Base-by-base conservation (phyloP, 2,797 vertebrate species). In the Babyrousa celebensis region DNA sequence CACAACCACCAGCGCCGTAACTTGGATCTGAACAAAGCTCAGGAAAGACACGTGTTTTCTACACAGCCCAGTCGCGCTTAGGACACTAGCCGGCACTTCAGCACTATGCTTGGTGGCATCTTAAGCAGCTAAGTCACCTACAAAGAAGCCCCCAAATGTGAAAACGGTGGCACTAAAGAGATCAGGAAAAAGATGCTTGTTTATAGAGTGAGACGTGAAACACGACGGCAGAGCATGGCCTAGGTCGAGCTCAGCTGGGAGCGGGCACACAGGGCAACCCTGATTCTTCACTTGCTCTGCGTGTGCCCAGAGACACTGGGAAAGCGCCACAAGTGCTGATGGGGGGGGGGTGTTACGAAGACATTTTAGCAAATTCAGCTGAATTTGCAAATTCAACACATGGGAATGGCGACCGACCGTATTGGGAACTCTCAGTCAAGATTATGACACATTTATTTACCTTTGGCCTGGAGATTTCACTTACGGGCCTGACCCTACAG, bases 271-370 rank as follows among this genome's bases (percentile, higher is more conserved):
- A 0, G 14, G 62, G 52, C 5, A 32, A 43, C 43, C 21, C 21
- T 0, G 27, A 85, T 8, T 6, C 12, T 27, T 23, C 21, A 29
- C 2, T 2, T 48, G 6, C 29, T 40, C 36, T 8, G 52, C 2
- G 14, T 16, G 4, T n/a, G 27, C 63, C 48, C 14, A 7, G 4
- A 40, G n/a, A 52, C 1, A 40, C 21, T 0, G 1, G 62, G 54
- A 63, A 8, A 29, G 36, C 1, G 16, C 3, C 0, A 0, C 0
- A 0, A 18, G 62, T 10, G 32, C 4, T 14, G 48, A 29, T 11
- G 40, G 25, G 2, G 32, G 62, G 79, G 12, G 36, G 32, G 62
- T 71, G 12, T 48, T 17, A 56, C 32, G 17, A 63, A n/a, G 32
- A 52, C 18, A 20, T 4, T 12, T 8, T 54, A 32, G 56, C n/a